Evolutionary conservation across 2,113 vertebrate species (phyloP).

Genomic region (Rhinolophus sinicus): DNA sequence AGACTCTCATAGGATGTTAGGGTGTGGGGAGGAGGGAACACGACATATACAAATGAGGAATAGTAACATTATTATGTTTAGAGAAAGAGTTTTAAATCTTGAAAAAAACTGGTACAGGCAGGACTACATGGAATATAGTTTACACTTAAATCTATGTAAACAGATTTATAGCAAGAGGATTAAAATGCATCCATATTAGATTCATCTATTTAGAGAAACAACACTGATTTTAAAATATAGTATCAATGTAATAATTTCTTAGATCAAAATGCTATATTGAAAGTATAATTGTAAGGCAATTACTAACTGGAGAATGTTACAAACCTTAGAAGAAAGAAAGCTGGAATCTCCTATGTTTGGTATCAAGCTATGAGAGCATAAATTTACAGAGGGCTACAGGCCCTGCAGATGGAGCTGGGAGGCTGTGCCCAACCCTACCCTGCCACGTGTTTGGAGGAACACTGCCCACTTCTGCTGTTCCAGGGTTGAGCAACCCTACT

Average conservation of each 20-base stretch:
- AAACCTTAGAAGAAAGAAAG: background rate
- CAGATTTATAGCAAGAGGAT: background rate
- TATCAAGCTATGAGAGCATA: background rate
- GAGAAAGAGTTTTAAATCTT: background rate
- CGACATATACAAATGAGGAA: background rate
- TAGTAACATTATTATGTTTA: background rate
- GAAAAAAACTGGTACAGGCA: background rate
- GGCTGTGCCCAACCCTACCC: rapidly evolving
- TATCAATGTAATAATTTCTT: background rate
- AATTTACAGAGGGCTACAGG: background rate
- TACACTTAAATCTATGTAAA: background rate
- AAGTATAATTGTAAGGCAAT: background rate
- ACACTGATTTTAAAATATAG: slow-evolving; percentile 44
- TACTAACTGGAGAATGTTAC: background rate
- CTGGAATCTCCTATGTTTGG: background rate
- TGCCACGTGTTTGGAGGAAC: background rate
- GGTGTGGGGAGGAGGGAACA: background rate
- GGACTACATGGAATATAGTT: background rate
- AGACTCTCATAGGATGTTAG: background rate
- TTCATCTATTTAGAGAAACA: background rate
- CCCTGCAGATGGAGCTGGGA: background rate
- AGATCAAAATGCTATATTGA: background rate
- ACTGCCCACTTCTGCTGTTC: too few relatives aligned
- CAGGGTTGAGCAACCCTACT: background rate
- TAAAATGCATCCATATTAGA: background rate